These are phyloP conservation scores for Pipa parva DNA, from an alignment of 2,113 vertebrate species.

Conservation along the genomic window DNA sequence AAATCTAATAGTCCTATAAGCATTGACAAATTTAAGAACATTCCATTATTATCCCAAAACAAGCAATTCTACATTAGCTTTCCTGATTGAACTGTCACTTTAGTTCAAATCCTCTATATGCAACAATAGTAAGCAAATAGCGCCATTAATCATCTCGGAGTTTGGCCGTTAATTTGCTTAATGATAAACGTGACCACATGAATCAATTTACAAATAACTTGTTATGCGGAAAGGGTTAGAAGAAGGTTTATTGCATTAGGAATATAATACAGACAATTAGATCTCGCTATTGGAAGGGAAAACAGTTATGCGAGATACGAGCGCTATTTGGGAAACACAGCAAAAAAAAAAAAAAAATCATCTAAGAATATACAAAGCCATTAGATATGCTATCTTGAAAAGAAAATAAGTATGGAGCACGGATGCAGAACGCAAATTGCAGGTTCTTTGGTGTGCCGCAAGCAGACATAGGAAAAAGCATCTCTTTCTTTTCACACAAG, in stretches of 20 bases:
- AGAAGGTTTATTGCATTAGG: slow-evolving; percentile 11
- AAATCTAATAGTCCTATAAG: slow-evolving; percentile 35
- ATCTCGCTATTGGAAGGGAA: neutral
- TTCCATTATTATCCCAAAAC: slow-evolving; percentile 51
- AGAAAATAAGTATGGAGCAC: neutral
- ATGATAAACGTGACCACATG: slow-evolving; percentile 44
- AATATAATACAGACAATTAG: slow-evolving; percentile 8
- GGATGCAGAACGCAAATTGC: neutral
- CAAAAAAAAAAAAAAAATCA: slow-evolving; percentile 12
- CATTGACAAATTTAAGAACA: slow-evolving; percentile 44
- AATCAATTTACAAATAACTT: slow-evolving; percentile 38
- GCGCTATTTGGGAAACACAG: neutral
- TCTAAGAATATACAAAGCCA: neutral
- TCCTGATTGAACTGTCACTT: slow-evolving; percentile 52
- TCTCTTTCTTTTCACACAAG: slow-evolving; percentile 51
- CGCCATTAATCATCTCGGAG: slow-evolving; percentile 46
- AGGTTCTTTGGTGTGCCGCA: slow-evolving; percentile 9
- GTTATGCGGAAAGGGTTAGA: neutral
- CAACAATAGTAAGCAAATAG: slow-evolving; percentile 38
- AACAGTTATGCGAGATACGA: slow-evolving; percentile 10
- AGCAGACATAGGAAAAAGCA: slow-evolving; percentile 39
- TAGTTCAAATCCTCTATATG: slow-evolving; percentile 52
- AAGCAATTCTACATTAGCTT: slow-evolving; percentile 52
- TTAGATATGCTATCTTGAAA: neutral
- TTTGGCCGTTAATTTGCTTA: slow-evolving; percentile 52